phyloP scores from a whole-genome alignment of 2,797 vertebrate genomes.

The Hafferia zeledoni region DNA sequence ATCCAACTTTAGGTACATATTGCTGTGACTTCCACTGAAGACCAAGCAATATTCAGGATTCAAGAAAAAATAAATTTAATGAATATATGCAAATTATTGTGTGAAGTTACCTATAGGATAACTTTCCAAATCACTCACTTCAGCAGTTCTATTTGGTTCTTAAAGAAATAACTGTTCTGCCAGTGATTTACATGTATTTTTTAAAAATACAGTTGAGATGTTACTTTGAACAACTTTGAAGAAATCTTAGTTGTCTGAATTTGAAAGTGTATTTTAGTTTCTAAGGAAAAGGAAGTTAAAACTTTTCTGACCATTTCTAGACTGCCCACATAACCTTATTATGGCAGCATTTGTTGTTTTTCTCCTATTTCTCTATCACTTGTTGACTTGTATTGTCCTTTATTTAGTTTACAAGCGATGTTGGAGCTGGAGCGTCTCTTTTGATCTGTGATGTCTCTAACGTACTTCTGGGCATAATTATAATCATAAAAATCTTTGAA shows the following conservation, averaged over 20 bases:
- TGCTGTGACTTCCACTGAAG: not conserved
- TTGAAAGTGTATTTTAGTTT: not conserved
- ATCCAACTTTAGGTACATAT: not conserved
- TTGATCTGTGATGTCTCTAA: constrained; percentile 28
- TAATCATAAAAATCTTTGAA: constrained; percentile 50
- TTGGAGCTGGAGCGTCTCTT: constrained; percentile 11
- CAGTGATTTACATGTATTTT: not conserved
- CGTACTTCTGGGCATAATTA: constrained; percentile 54
- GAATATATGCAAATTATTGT: not conserved
- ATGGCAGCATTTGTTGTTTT: not conserved
- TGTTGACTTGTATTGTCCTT: constrained; percentile 22
- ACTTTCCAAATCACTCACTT: not conserved
- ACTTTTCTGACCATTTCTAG: not conserved
- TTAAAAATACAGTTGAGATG: not conserved
- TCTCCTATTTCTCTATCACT: not conserved
- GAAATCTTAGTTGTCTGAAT: not conserved
- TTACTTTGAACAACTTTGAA: not conserved
- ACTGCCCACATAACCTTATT: not conserved
- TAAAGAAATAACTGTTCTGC: not conserved
- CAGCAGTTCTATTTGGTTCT: not conserved
- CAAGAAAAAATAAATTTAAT: not conserved
- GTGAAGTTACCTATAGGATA: not conserved
- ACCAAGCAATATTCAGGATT: not conserved
- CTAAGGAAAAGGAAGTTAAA: not conserved
- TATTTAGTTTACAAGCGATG: constrained; percentile 17